Base-by-base conservation (phyloP, 1,140 invertebrate species). In the Grapholita molesta region DNA sequence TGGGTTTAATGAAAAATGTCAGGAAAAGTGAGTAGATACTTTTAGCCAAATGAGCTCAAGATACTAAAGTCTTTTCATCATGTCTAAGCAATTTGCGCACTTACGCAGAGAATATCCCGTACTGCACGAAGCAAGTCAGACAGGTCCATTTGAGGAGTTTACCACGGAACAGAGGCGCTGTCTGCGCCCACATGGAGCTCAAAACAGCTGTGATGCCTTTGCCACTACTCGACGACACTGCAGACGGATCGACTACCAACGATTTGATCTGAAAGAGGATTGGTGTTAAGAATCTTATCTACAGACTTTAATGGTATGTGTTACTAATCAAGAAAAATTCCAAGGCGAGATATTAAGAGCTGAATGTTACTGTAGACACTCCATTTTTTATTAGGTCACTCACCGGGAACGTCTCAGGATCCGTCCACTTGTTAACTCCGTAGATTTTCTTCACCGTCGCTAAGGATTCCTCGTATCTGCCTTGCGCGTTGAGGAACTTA, bases 401-500 rank as follows among this genome's bases (percentile, higher is more conserved):
- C 73, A 91, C 89, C 9, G 79, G 78, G 73, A 83, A 91, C 9
- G 71, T 76, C 9, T 90, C 83, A 7, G 68, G 67, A 24, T 90
- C 76, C 61, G 89, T 91, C 55, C 92, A 89, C 3, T 90, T 93
- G 72, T 94, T 95, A 2, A 92, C 76, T 0, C 84, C 66, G 68
- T 94, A 94, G 23, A 95, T 94, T 32, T 79, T 85, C 70, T 88
- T 90, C 42, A 95, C 85, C 0, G 95, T 92, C 3, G 90, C 84
- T 3, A 95, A 79, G 9, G 94, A 92, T 33, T 93, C 93, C 3
- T 93, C 86, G 6, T 92, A 78, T 11, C 91, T 84, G 71, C 94
- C 94, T 70, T 87, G 89, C 2, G 92, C 82, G 15, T 95, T 89
- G 0, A 95, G 82, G 82, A 94, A 96, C 78, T 96, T 95, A 0